phyloP scores from a whole-genome alignment of 2,113 vertebrate species.

The Apaloderma vittatum region DNA sequence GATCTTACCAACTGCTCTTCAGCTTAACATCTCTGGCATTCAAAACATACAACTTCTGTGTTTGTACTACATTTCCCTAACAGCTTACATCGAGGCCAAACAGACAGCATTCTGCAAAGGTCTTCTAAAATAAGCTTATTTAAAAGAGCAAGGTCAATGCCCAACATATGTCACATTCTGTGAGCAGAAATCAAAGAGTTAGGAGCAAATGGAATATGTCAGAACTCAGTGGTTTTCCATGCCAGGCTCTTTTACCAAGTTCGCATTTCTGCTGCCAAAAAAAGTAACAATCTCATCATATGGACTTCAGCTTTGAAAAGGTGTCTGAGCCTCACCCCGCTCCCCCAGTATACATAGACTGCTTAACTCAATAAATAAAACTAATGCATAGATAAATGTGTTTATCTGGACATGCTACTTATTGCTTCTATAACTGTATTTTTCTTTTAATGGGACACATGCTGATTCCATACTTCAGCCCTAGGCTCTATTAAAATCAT shows the following conservation, averaged over 20 bases:
- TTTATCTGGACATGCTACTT: conserved; percentile 70
- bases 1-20: conserved; percentile 57
- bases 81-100: conserved; percentile 67
- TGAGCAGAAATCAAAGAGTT: conserved; percentile 47
- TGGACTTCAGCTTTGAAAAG: conserved; percentile 32
- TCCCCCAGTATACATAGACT: not conserved
- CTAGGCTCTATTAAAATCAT: conserved; percentile 72
- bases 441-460: conserved; percentile 66
- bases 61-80: conserved; percentile 71
- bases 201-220: conserved; percentile 56
- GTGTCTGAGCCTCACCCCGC: not conserved
- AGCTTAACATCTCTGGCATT: conserved; percentile 68
- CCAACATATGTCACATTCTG: conserved; percentile 59
- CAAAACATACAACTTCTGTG: conserved; percentile 70
- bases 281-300: conserved; percentile 30
- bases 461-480: conserved; percentile 56
- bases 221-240: conserved; percentile 33
- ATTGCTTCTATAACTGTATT: conserved; percentile 56
- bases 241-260: conserved; percentile 48
- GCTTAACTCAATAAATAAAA: conserved; percentile 52
- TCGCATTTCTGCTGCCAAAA: conserved; percentile 36
- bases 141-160: conserved; percentile 56
- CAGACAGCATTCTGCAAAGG: conserved; percentile 58
- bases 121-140: conserved; percentile 71
- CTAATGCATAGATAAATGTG: conserved; percentile 34